Evolutionary conservation across 2,113 vertebrate genomes (phyloP).

Genomic region (Ophthalmolycus amberensis): DNA sequence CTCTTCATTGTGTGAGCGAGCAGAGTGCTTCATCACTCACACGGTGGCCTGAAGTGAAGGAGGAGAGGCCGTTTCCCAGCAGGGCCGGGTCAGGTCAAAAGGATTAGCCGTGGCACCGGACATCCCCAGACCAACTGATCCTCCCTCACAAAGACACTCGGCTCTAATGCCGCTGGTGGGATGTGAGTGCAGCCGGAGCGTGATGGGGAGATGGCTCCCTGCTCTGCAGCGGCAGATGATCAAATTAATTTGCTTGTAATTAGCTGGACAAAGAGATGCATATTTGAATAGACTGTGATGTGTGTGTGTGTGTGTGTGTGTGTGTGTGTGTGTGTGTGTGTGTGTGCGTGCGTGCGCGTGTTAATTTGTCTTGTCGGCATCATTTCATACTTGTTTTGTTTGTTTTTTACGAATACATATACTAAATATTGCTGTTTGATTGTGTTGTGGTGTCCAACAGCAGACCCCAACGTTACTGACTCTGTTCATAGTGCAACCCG

Average conservation of each 20-base stretch:
- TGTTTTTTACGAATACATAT: background rate
- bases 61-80: constrained; percentile 68
- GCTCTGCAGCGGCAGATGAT: constrained; percentile 36
- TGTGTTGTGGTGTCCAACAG: background rate
- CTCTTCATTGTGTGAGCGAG: constrained; percentile 31
- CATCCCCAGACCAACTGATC: constrained; percentile 78
- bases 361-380: background rate
- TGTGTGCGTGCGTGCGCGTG: too few species aligned
- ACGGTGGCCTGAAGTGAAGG: constrained; percentile 49
- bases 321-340: background rate
- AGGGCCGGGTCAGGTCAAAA: constrained; percentile 75
- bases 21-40: constrained; percentile 59
- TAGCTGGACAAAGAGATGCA: constrained; percentile 40
- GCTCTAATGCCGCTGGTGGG: constrained; percentile 50
- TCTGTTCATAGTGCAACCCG: too few species aligned
- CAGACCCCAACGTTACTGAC: background rate
- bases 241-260: constrained; percentile 48
- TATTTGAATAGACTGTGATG: constrained; percentile 26
- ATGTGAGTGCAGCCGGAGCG: constrained; percentile 18
- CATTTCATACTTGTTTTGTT: background rate
- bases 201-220: constrained; percentile 42
- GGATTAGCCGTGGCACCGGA: constrained; percentile 76
- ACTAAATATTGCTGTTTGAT: background rate
- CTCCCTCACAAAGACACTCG: constrained; percentile 55
- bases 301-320: constrained; percentile 2